Conservation (phyloP, 2,797 vertebrate species). For the Melanotaenia nigrans region DNA sequence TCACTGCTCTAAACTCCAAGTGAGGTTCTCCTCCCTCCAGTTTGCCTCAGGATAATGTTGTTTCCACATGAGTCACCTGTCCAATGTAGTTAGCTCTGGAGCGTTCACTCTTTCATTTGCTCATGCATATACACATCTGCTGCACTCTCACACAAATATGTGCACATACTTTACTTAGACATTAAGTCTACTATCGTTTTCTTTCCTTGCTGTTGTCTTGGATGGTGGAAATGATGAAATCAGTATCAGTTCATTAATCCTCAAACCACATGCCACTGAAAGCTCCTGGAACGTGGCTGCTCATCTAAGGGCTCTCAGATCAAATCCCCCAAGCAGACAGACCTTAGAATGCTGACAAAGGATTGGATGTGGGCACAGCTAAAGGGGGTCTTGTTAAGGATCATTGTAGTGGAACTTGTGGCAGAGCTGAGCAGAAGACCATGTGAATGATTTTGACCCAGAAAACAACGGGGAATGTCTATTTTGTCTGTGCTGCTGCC, state of each 20-base stretch:
- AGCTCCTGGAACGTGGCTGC: conserved; percentile 30
- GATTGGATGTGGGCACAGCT: conserved; percentile 12
- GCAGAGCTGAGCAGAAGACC: conserved; percentile 22
- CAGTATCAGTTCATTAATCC: conserved; percentile 62
- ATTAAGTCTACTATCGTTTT: conserved; percentile 15
- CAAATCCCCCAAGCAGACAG: conserved; percentile 38
- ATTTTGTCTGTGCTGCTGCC: conserved; percentile 12
- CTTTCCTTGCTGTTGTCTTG: conserved; percentile 32
- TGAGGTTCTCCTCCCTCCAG: conserved; percentile 24
- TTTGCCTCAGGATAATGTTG: conserved; percentile 46
- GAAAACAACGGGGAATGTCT: conserved; percentile 23
- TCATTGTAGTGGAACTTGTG: conserved; percentile 27
- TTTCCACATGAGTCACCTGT: conserved; percentile 69
- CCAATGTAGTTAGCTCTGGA: conserved; percentile 45
- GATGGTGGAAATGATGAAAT: conserved; percentile 55
- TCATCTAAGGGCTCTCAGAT: conserved; percentile 46
- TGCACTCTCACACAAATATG: conserved; percentile 15
- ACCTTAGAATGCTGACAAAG: conserved; percentile 44
- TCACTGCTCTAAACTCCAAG: conserved; percentile 43
- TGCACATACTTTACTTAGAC: conserved; percentile 5
- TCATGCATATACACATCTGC: conserved; percentile 33
- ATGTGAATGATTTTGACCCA: conserved; percentile 21
- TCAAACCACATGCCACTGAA: conserved; percentile 42
- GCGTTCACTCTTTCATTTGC: conserved; percentile 38
- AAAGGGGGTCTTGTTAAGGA: conserved; percentile 38